phyloP scores from a whole-genome alignment of 30 jellyfish, hydroid and myxozoan genomes.

The Calvadosia cruxmelitensis region DNA sequence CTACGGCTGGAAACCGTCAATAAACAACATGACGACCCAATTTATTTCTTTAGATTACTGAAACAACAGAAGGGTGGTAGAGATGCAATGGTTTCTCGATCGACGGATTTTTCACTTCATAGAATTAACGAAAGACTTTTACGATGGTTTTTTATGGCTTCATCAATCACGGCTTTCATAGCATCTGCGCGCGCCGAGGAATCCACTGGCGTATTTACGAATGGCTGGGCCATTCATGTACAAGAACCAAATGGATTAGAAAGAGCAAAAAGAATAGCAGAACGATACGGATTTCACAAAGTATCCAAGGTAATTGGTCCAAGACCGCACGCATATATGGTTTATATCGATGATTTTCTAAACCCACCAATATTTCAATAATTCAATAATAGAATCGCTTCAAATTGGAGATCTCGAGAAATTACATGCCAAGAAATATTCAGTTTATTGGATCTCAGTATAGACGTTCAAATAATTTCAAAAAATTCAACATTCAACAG shows the following conservation, averaged over 20 bases:
- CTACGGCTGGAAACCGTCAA: background rate
- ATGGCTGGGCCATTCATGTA: conserved; percentile 98
- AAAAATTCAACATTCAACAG: no score
- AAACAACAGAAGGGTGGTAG: conserved; percentile 24
- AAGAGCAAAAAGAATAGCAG: conserved; percentile 82
- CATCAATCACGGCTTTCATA: background rate
- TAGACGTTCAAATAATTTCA: no score
- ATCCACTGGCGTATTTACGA: conserved; percentile 59
- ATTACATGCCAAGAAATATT: no score
- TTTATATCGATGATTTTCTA: no score
- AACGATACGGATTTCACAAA: conserved; percentile 88
- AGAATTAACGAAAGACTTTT: background rate
- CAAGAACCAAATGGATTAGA: conserved; percentile 55
- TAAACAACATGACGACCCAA: no score
- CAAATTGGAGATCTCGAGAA: no score
- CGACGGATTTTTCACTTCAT: conserved; percentile 51
- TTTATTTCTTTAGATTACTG: background rate
- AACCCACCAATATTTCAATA: no score
- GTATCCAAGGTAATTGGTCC: conserved; percentile 56
- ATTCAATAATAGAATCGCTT: no score
- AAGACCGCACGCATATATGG: no score
- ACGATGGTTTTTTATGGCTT: background rate
- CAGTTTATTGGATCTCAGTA: no score
- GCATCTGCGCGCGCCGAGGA: conserved; percentile 17
- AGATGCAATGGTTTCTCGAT: conserved; percentile 66